phyloP scores from a whole-genome alignment of 2,888 invertebrate species.

The Andricus quercusramuli region DNA sequence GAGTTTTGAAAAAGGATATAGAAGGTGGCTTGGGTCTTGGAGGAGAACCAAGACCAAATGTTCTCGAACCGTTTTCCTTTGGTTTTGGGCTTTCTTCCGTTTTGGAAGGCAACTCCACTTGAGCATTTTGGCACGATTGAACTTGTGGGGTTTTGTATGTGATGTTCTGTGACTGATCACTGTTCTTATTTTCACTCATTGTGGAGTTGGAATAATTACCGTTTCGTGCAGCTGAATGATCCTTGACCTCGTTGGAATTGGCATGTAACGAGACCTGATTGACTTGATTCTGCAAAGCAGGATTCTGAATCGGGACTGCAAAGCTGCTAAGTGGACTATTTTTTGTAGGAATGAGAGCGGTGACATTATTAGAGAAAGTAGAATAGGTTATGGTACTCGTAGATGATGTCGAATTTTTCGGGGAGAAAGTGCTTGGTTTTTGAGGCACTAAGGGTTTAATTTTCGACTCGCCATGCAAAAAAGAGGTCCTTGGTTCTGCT shows the following conservation, averaged over 20 bases:
- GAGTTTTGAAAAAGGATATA: not conserved
- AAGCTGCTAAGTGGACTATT: constrained; percentile 13
- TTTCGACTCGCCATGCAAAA: constrained; percentile 85
- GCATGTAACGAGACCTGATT: not conserved
- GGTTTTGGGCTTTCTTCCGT: constrained; percentile 2
- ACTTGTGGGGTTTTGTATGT: not conserved
- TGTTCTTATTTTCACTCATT: constrained; percentile 7
- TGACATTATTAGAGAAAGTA: constrained; percentile 1
- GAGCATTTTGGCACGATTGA: constrained; percentile 25
- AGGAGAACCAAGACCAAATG: not conserved
- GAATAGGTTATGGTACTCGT: constrained; percentile 46
- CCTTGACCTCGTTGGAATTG: constrained; percentile 12
- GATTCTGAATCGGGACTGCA: constrained; percentile 60
- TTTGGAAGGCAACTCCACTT: not conserved
- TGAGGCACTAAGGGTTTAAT: constrained; percentile 86
- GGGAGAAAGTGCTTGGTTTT: constrained; percentile 83
- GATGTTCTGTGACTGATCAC: not conserved
- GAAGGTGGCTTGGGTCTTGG: constrained; percentile 27
- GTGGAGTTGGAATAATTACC: constrained; percentile 5
- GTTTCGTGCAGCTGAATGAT: not conserved
- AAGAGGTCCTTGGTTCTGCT: constrained; percentile 84
- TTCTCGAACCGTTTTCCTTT: not conserved
- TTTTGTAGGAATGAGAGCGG: constrained; percentile 1
- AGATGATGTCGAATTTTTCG: constrained; percentile 46
- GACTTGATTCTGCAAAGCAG: constrained; percentile 36